A percentile compares a stretch with the other conserved stretches of the same genome.
Conservation (phyloP, 2,797 vertebrate species). For the Xenopus petersii region DNA sequence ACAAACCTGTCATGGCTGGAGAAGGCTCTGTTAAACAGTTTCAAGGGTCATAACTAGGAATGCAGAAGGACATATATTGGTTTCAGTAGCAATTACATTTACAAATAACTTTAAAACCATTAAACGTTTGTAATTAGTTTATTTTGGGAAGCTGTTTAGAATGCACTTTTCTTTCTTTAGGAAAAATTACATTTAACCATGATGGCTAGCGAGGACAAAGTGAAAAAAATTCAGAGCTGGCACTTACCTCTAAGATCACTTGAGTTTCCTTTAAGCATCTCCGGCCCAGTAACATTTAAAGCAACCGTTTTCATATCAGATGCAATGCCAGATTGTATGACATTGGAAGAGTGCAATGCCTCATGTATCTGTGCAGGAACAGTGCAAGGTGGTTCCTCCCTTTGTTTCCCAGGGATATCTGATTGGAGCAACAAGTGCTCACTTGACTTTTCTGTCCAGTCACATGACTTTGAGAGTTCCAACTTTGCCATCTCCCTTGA, state of each 20-base stretch:
- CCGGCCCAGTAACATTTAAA: constrained; percentile 1
- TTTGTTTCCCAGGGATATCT: background rate
- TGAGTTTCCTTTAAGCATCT: background rate
- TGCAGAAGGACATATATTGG: too few relatives aligned
- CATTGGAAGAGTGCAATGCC: background rate
- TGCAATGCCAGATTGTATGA: background rate
- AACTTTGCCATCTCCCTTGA: constrained; percentile 1
- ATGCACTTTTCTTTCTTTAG: too few relatives aligned
- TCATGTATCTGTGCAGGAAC: too few relatives aligned
- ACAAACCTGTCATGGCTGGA: too few relatives aligned
- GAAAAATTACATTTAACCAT: too few relatives aligned
- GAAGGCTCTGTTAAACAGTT: too few relatives aligned
- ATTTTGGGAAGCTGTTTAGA: too few relatives aligned
- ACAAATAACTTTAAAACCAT: too few relatives aligned
- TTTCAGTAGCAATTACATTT: too few relatives aligned
- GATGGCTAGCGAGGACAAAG: too few relatives aligned
- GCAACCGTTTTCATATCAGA: background rate
- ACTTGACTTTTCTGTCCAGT: constrained; percentile 3
- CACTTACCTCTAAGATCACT: background rate
- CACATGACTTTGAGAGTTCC: background rate
- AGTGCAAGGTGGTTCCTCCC: background rate
- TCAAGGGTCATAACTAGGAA: too few relatives aligned
- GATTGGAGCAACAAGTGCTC: constrained; percentile 4
- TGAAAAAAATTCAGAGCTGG: background rate
- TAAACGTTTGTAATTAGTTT: too few relatives aligned